Percentiles rank a stretch among this genome's conserved stretches.
These are phyloP conservation scores for Bostrychus sinensis DNA, from an alignment of 2,113 vertebrate species.

Conservation along the genomic window DNA sequence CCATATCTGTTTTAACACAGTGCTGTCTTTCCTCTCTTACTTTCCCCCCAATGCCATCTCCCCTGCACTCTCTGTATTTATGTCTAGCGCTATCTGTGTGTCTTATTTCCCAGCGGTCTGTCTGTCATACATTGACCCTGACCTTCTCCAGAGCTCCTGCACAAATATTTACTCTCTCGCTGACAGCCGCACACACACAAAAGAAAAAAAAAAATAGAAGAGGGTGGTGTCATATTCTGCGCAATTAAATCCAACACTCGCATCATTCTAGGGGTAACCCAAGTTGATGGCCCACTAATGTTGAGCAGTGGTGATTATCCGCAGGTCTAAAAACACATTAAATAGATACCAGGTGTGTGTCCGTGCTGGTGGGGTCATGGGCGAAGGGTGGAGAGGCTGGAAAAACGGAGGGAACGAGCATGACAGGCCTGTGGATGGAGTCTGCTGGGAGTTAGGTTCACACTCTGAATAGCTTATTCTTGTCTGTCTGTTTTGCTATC, in stretches of 20 bases:
- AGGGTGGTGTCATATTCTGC: slow-evolving; percentile 55
- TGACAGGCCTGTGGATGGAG: slow-evolving; percentile 55
- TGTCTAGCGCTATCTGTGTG: slow-evolving; percentile 40
- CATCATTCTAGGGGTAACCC: slow-evolving; percentile 60
- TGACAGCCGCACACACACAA: slow-evolving; percentile 58
- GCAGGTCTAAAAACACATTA: slow-evolving; percentile 68
- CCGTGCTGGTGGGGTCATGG: slow-evolving; percentile 54
- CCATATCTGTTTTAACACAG: slow-evolving; percentile 3
- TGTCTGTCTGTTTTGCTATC: slow-evolving; percentile 44
- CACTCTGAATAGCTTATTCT: slow-evolving; percentile 63
- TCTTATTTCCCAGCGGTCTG: slow-evolving; percentile 73
- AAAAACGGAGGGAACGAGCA: slow-evolving; percentile 26
- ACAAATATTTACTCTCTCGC: slow-evolving; percentile 76
- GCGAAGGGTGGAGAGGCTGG: slow-evolving; percentile 31
- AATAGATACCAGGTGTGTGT: slow-evolving; percentile 76
- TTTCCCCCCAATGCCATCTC: slow-evolving; percentile 31
- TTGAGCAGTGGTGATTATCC: slow-evolving; percentile 68
- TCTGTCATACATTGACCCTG: slow-evolving; percentile 79
- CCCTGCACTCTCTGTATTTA: slow-evolving; percentile 23
- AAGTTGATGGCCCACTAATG: slow-evolving; percentile 71
- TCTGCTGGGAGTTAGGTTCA: slow-evolving; percentile 58
- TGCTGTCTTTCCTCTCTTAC: slow-evolving; percentile 25
- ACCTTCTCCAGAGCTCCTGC: slow-evolving; percentile 77
- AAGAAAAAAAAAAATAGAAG: slow-evolving; percentile 19
- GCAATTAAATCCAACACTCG: slow-evolving; percentile 62